Base-by-base conservation (phyloP, 2,797 vertebrate genomes). In the Glyptemys insculpta region DNA sequence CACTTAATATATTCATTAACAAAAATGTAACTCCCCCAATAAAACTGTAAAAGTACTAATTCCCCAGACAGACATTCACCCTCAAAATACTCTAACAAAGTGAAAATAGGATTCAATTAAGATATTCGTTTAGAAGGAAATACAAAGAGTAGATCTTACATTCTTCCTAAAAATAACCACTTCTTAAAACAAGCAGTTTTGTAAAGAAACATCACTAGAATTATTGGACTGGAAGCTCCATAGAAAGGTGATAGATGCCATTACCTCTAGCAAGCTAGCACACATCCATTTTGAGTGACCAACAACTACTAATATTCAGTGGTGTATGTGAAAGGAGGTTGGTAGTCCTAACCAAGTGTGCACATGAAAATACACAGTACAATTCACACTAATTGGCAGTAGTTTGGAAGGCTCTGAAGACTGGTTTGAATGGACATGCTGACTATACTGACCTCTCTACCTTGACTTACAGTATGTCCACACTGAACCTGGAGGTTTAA, bases 61-160 rank as follows among this genome's bases (percentile, higher is more conserved):
- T 84, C 31, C 79, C 57, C 25, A 16, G 83, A 83, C 37, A 88
- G 44, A 81, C 5, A n/a, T 57, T 86, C 74, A 18, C 12, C 84
- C 19, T 21, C 56, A 72, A 18, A 57, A 92, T 88, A 88, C 76
- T 83, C 87, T 31, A 87, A 25, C 19, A 37, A 84, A 78, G 11
- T 6, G 6, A 88, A 94, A 44, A 87, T 88, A 92, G 89, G 53
- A 86, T 89, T 93, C 25, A 81, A 82, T 92, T 93, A 86, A 94
- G 91, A 93, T 85, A 91, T 0, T 37, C 21, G 11, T 8, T 93
- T 19, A 91, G 15, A 8, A 89, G 92, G 89, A 6, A 5, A 89
- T 74, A 81, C 16, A 83, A 3, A 47, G 81, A 50, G 56, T 10
- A 82, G 6, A 56, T n/a, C 50, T 52, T 52, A 54, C 10, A 72